phyloP scores from a whole-genome alignment of 2,888 invertebrate genomes.

The Diarsia brunnea region DNA sequence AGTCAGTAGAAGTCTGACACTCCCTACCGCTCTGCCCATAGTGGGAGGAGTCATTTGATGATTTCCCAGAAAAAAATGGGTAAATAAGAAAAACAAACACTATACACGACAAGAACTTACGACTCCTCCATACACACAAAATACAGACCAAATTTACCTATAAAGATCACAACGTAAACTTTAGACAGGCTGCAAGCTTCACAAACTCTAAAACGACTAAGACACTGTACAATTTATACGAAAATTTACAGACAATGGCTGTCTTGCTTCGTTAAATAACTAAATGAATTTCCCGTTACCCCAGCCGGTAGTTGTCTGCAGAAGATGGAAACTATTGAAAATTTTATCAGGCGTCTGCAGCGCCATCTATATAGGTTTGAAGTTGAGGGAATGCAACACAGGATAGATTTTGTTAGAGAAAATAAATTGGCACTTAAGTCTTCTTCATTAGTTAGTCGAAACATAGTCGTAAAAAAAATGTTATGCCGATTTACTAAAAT shows the following conservation, averaged over 20 bases:
- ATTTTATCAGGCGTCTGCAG: constrained; percentile 48
- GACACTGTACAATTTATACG: constrained; percentile 30
- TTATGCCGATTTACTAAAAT: no score
- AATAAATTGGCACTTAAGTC: no score
- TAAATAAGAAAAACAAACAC: not conserved
- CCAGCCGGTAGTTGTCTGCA: constrained; percentile 11
- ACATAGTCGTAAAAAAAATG: no score
- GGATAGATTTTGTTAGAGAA: not conserved
- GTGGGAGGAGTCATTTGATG: no score
- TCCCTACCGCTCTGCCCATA: no score
- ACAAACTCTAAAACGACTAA: not conserved
- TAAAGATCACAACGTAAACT: not conserved
- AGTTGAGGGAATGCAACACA: constrained; percentile 21
- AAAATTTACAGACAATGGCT: constrained; percentile 33
- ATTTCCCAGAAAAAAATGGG: no score
- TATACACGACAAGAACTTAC: not conserved
- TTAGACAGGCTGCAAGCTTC: not conserved
- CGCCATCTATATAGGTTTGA: not conserved
- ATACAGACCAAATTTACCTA: not conserved
- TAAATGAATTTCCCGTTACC: constrained; percentile 7
- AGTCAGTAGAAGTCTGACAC: no score
- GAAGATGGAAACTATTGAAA: constrained; percentile 37
- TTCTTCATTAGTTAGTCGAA: no score
- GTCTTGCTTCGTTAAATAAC: constrained; percentile 49
- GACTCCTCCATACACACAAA: not conserved